A percentile compares a stretch with the other conserved stretches of the same genome.
These are phyloP conservation scores for Triplophysa yarkandensis DNA, from an alignment of 2,797 vertebrate species.

Conservation along the genomic window DNA sequence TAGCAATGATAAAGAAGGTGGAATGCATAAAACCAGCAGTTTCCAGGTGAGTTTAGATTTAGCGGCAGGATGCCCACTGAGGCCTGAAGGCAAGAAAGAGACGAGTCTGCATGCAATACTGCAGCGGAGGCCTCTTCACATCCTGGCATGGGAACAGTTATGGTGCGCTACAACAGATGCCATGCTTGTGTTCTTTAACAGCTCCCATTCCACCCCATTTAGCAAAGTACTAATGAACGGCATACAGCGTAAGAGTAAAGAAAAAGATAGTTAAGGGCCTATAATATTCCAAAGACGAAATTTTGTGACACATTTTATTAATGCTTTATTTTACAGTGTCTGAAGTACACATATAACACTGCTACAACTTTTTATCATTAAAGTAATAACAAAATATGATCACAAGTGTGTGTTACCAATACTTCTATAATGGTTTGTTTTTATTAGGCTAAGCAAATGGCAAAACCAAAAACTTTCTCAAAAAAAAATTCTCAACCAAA, in stretches of 20 bases:
- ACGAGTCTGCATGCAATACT: constrained; percentile 48
- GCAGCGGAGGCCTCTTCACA: constrained; percentile 56
- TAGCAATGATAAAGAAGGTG: constrained; percentile 52
- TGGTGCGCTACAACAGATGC: constrained; percentile 58
- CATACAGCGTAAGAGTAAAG: constrained; percentile 23
- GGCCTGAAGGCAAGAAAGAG: constrained; percentile 48
- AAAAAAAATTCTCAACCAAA: not conserved
- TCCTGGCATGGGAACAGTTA: constrained; percentile 64
- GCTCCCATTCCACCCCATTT: constrained; percentile 48
- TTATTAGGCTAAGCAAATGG: not conserved
- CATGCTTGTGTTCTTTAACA: constrained; percentile 47
- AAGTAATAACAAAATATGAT: not conserved
- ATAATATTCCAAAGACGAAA: constrained; percentile 25
- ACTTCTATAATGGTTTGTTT: constrained; percentile 8
- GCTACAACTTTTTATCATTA: not conserved
- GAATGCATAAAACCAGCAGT: constrained; percentile 58
- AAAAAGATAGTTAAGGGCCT: constrained; percentile 20
- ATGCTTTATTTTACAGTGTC: not conserved
- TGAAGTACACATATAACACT: not conserved
- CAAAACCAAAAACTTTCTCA: not conserved
- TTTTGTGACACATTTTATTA: not conserved
- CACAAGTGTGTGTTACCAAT: not conserved
- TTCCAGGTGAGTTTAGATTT: constrained; percentile 54
- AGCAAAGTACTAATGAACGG: constrained; percentile 45
- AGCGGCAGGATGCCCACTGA: constrained; percentile 56